Evolutionary conservation across 2,888 invertebrate species (phyloP).

Genomic region (Idaea biselata): DNA sequence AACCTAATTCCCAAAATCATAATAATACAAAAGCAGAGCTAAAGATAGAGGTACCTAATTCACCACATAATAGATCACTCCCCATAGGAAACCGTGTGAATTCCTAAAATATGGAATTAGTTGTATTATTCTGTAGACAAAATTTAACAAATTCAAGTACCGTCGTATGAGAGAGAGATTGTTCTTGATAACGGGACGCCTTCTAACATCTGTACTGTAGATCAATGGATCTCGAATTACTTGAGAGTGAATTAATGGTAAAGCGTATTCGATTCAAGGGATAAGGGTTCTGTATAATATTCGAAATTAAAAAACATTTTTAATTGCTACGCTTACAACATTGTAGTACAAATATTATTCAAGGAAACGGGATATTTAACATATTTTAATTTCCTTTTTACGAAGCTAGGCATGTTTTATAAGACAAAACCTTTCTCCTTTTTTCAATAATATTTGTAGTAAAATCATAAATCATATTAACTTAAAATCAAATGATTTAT

Average conservation of each 20-base stretch:
- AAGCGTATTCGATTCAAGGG: background rate
- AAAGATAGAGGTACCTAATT: background rate
- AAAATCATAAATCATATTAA: too few species aligned
- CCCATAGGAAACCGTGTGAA: background rate
- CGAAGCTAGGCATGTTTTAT: too few species aligned
- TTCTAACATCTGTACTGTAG: conserved; percentile 66
- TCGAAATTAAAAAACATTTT: background rate
- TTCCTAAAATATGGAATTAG: background rate
- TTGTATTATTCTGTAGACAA: background rate
- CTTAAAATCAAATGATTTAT: too few species aligned
- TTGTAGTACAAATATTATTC: too few species aligned
- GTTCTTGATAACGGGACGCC: conserved; percentile 63
- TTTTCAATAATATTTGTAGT: too few species aligned
- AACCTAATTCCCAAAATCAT: background rate
- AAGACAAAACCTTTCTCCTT: too few species aligned
- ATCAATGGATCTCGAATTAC: conserved; percentile 71
- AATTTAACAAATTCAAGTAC: background rate
- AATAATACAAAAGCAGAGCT: background rate
- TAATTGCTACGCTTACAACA: too few species aligned
- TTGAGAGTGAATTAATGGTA: conserved; percentile 29
- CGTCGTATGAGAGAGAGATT: background rate
- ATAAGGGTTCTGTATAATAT: background rate
- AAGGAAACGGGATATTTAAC: too few species aligned
- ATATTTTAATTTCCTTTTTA: too few species aligned
- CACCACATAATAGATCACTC: background rate